Base-by-base conservation (phyloP, 2,113 vertebrate species). In the Panthera leo region DNA sequence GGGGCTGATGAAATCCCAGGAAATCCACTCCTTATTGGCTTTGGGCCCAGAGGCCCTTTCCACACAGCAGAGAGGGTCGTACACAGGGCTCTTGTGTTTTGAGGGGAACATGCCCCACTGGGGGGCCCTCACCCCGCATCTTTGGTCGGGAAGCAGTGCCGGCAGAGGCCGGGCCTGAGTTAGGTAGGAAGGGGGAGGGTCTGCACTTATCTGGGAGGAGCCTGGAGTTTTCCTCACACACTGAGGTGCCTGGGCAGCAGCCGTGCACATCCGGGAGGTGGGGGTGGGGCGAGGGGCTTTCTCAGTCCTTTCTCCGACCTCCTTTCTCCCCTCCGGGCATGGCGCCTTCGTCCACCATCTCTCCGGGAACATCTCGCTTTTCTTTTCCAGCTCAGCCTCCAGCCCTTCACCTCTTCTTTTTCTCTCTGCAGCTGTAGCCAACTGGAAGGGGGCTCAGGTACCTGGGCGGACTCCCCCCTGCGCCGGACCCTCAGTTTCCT, bases 401-500 rank as follows among this genome's bases (percentile, higher is more conserved):
- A 93, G 82, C 88, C 14, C 79, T 45, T 87, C 65, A 91, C 63
- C 42, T 88, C 80, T 91, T 71, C 53, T 51, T 85, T 65, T 73
- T 94, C 76, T 94, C 55, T 83, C 94, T 67, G 86, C 97, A 99
- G 98, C 97, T 97, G 98, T 11, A 97, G 98, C 96, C 98, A 97
- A 55, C 98, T 99, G 98, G 98, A 97, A 91, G 95, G 70, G 55
- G 92, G 86, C 39, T 95, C 95, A 5, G 51, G 98, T 42, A 96
- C 96, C 80, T 95, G 96, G 95, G 97, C 95, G 95, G 97, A 94
- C 85, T 97, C 89, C 80, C 89, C 97, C 61, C 98, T 99, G 92
- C 98, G 97, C 48, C 96, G 99, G 91, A 99, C 99, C 21, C 94
- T 99, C 95, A 99, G 99, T 95, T 99, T 99, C 98, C 51, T 99